phyloP scores from a whole-genome alignment of 92 coral and sea anemone species.

The Porites cylindrica region DNA sequence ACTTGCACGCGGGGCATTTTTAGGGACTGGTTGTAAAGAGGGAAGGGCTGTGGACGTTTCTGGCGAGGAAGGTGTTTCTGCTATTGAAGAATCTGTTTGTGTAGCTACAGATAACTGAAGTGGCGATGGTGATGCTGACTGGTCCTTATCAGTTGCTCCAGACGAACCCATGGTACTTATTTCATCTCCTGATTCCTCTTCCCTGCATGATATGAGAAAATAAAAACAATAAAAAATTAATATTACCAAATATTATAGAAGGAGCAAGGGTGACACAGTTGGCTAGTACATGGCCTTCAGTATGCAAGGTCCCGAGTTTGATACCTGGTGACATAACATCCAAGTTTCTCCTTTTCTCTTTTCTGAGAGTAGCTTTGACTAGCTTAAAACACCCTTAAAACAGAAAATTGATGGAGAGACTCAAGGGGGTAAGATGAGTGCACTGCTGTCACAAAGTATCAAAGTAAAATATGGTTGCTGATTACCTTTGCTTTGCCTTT shows the following conservation, averaged over 20 bases:
- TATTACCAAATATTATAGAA: too few species aligned
- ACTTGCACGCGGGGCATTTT: neutral
- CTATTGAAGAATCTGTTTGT: neutral
- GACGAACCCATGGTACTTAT: neutral
- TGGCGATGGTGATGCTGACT: neutral
- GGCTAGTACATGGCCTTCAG: neutral
- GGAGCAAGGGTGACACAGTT: slow-evolving; percentile 3
- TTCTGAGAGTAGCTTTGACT: slow-evolving; percentile 2
- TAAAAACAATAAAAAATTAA: neutral
- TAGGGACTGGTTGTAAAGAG: slow-evolving; percentile 13
- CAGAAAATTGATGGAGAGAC: neutral
- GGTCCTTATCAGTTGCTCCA: slow-evolving; percentile 1
- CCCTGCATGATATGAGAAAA: neutral
- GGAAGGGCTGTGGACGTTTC: slow-evolving; percentile 1
- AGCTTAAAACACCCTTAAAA: slow-evolving; percentile 6
- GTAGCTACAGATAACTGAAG: neutral
- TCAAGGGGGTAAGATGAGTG: neutral
- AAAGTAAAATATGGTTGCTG: neutral
- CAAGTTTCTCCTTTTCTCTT: neutral
- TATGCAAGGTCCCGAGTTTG: slow-evolving; percentile 2
- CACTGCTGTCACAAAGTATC: slow-evolving; percentile 6
- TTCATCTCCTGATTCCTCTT: slow-evolving; percentile 11
- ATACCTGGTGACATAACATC: slow-evolving; percentile 10
- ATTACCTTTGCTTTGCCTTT: neutral
- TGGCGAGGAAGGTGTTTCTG: neutral